Evolutionary conservation across 2,888 invertebrate genomes (phyloP), one percentile per base, ranked within the genome.

Genomic region (Petrophora chlorosata): DNA sequence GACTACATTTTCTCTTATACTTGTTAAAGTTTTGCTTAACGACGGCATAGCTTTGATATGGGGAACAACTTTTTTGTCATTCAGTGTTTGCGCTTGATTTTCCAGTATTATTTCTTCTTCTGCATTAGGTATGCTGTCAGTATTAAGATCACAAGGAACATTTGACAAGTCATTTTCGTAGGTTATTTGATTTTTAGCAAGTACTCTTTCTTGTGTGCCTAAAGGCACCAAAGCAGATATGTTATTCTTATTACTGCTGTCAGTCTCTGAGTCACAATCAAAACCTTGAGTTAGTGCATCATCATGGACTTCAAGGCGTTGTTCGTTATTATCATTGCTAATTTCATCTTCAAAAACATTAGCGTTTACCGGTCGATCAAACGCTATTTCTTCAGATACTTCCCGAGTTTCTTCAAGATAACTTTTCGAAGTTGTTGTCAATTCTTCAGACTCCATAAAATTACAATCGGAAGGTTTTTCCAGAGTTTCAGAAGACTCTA

Each of bases 1-100:
- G 14, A 59, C 45, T 12, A 76, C 53, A 36, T 67, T 72, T 30
- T 71, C 61, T 57, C 60, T 74, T 0, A 79, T 46, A 13, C 58
- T 50, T 9, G 62, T 53, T 12, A 75, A 35, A 0, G 49, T 50
- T 48, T 66, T 52, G 41, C 53, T 61, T 8, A 65, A 14, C 13
- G 29, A 25, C 22, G 44, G 12, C 5, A 41, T 17, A 23, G 16
- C 3, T 30, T 53, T 45, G 17, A 29, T 30, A 28, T 30, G n/a
- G 3, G 32, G 1, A 25, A 12, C n/a, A 5, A 14, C 10, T 43
- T 41, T 8, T 8, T 5, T 36, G 9, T 38, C 3, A 5, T 19
- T 10, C 8, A 25, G 8, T 12, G 4, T 7, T 16, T 40, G 9
- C 0, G 13, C 16, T 25, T 13, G n/a, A 10, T 4, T 13, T 4